These are phyloP conservation scores for Miltochrista miniata DNA, from an alignment of 2,888 invertebrate species.

Conservation along the genomic window DNA sequence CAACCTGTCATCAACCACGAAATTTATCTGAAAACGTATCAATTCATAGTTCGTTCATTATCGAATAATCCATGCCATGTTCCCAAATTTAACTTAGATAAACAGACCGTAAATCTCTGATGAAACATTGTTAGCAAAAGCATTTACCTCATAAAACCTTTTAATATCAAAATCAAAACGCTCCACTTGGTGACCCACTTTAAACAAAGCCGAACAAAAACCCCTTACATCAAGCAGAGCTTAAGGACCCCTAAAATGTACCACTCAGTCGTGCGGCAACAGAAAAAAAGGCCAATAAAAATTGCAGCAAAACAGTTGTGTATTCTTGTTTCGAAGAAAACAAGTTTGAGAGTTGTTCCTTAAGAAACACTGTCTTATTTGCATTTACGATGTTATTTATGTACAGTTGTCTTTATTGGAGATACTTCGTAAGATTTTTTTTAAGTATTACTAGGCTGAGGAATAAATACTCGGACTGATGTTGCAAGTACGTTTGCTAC, in stretches of 20 bases:
- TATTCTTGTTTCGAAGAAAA: constrained; percentile 39
- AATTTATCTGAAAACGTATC: no score
- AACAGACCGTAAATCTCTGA: no score
- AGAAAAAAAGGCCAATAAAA: constrained; percentile 35
- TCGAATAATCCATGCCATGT: no score
- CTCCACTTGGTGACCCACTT: neutral
- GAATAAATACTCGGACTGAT: no score
- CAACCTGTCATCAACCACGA: no score
- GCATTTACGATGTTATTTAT: constrained; percentile 3
- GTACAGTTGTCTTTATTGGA: neutral
- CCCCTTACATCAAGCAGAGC: constrained; percentile 1
- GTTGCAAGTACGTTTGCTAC: no score
- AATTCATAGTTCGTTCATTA: no score
- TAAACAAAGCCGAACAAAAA: constrained; percentile 3
- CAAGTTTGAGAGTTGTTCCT: constrained; percentile 34
- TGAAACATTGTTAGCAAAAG: no score
- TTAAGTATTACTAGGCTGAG: neutral
- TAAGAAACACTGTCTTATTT: constrained; percentile 23
- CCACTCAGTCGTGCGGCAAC: constrained; percentile 27
- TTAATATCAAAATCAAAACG: neutral
- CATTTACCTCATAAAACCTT: neutral
- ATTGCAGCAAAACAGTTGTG: constrained; percentile 30
- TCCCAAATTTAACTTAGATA: no score
- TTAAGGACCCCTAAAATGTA: constrained; percentile 25
- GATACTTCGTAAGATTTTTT: neutral